These are phyloP conservation scores for Palloptera scutellata DNA, from an alignment of 2,888 invertebrate genomes.

Conservation along the genomic window DNA sequence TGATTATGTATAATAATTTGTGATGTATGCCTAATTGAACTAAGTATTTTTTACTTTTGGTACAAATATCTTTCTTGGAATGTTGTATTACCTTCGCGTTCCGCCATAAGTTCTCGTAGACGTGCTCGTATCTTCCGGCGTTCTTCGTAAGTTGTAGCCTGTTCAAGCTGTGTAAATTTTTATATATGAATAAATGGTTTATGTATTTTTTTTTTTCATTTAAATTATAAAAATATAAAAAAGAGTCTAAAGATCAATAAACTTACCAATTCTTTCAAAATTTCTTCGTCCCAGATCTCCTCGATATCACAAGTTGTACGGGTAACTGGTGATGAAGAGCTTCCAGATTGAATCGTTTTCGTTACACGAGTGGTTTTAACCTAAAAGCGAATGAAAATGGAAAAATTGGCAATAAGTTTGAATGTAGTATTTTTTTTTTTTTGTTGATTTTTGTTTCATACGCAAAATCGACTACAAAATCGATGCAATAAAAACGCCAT, in stretches of 20 bases:
- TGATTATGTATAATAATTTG: not conserved
- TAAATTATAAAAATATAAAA: not conserved
- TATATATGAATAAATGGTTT: conserved; percentile 3
- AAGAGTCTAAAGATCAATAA: not conserved
- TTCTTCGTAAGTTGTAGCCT: conserved; percentile 87
- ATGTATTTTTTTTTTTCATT: not conserved
- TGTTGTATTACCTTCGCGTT: conserved; percentile 77
- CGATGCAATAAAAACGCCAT: conserved; percentile 35
- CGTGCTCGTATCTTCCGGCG: conserved; percentile 82
- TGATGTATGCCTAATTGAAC: not conserved
- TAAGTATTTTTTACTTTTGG: not conserved
- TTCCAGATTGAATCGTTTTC: conserved; percentile 61
- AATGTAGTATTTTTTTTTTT: no score
- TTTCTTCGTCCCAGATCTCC: conserved; percentile 80
- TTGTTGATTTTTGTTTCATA: not conserved
- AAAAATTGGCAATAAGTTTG: not conserved
- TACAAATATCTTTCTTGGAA: conserved; percentile 2
- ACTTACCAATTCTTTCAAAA: conserved; percentile 76
- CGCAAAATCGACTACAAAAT: not conserved
- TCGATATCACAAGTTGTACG: conserved; percentile 71
- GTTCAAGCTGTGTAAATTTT: conserved; percentile 73
- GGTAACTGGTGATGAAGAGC: conserved; percentile 65
- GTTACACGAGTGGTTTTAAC: conserved; percentile 66
- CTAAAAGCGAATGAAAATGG: conserved; percentile 49
- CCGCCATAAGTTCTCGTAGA: conserved; percentile 84